Conservation (phyloP, 2,113 vertebrate genomes). For the Oryzias curvinotus region DNA sequence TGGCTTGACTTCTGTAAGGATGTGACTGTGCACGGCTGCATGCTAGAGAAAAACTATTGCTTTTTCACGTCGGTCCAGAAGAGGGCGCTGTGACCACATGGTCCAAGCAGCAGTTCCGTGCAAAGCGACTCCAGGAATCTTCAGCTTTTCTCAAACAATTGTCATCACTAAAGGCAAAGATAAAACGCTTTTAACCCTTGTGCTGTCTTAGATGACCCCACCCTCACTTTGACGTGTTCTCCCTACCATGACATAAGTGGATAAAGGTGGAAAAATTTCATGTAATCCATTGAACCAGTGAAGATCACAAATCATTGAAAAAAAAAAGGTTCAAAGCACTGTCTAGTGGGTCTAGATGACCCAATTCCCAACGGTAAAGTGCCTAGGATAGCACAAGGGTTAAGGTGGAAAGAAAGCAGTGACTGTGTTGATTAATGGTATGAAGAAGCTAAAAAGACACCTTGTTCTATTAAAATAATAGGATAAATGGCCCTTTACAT, state of each 20-base stretch:
- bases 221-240: no score
- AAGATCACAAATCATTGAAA: no score
- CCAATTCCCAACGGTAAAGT: no score
- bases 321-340: no score
- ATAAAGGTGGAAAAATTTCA: no score
- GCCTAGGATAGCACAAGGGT: no score
- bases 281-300: no score
- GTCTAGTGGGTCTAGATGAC: no score
- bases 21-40: neutral
- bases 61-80: slow-evolving; percentile 33
- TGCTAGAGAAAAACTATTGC: neutral
- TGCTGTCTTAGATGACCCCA: no score
- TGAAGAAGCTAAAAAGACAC: neutral
- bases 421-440: slow-evolving; percentile 1
- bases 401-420: neutral
- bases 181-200: slow-evolving; percentile 15
- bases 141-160: neutral
- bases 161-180: slow-evolving; percentile 29
- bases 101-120: slow-evolving; percentile 1
- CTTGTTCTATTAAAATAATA: neutral
- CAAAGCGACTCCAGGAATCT: slow-evolving; percentile 19
- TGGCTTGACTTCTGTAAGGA: no score
- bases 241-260: no score
- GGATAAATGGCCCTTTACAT: neutral
- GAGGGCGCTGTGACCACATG: slow-evolving; percentile 55